Percentiles rank a stretch among this genome's conserved stretches.
phyloP scores from a whole-genome alignment of 2,888 invertebrate genomes.

The Chrysomela aeneicollis region DNA sequence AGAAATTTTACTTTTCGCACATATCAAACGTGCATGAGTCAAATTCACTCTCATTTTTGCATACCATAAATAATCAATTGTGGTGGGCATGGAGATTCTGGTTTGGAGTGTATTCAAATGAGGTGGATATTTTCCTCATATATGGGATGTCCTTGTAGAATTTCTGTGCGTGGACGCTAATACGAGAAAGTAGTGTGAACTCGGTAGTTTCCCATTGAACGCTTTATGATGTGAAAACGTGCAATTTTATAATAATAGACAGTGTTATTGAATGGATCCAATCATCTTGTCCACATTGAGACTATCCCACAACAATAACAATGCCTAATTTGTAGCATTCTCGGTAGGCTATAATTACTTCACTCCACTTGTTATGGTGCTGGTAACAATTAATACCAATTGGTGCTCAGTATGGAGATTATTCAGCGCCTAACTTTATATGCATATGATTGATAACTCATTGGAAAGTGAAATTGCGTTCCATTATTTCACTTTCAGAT shows the following conservation, averaged over 20 bases:
- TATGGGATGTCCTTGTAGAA: too few species aligned
- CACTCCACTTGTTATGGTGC: neutral
- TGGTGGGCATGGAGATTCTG: too few species aligned
- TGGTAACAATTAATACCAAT: neutral
- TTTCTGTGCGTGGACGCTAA: too few species aligned
- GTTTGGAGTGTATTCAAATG: too few species aligned
- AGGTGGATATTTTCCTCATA: too few species aligned
- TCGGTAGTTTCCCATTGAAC: neutral
- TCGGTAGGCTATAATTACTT: neutral
- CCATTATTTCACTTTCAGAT: neutral
- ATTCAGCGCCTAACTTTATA: too few species aligned
- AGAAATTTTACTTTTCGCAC: too few species aligned
- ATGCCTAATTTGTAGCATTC: neutral
- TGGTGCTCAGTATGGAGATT: neutral
- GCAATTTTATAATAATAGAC: constrained; percentile 41
- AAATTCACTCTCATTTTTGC: too few species aligned
- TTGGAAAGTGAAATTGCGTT: neutral
- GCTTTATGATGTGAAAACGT: constrained; percentile 36
- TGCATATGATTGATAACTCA: too few species aligned
- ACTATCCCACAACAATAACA: constrained; percentile 1
- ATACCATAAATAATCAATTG: too few species aligned
- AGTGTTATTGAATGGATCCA: constrained; percentile 28
- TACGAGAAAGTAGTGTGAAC: constrained; percentile 1
- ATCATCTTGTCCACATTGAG: neutral
- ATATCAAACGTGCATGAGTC: too few species aligned